These are phyloP conservation scores for Sarcophaga peregrina DNA, from an alignment of 1,140 invertebrate genomes.

Conservation along the genomic window DNA sequence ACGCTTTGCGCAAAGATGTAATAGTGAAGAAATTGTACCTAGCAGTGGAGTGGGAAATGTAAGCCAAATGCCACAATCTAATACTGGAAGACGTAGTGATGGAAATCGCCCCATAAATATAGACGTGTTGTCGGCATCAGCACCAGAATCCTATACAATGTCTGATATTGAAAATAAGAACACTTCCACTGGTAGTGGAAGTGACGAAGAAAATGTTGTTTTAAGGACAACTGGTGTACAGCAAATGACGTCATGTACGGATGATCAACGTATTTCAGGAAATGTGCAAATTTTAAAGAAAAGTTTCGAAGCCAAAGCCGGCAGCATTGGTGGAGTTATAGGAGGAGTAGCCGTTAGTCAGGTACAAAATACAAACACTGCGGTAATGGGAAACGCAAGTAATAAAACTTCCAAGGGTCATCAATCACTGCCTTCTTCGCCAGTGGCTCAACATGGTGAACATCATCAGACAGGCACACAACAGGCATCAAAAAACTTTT, in stretches of 20 bases:
- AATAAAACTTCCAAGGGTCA: constrained; percentile 52
- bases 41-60: neutral
- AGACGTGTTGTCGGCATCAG: constrained; percentile 48
- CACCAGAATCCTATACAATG: constrained; percentile 51
- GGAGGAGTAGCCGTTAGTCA: constrained; percentile 23
- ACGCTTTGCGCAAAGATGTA: constrained; percentile 57
- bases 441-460: constrained; percentile 61
- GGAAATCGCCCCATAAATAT: constrained; percentile 34
- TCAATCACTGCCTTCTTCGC: constrained; percentile 65
- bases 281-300: constrained; percentile 85
- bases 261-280: constrained; percentile 69
- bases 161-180: constrained; percentile 65
- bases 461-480: constrained; percentile 48
- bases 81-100: constrained; percentile 44
- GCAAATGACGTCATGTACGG: constrained; percentile 41
- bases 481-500: constrained; percentile 42
- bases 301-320: constrained; percentile 84
- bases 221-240: neutral
- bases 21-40: constrained; percentile 62
- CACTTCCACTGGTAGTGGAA: constrained; percentile 43
- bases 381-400: neutral
- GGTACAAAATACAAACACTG: constrained; percentile 16
- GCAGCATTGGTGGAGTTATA: constrained; percentile 42
- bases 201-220: constrained; percentile 34
- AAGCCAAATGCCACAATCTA: neutral